These are phyloP conservation scores for Drosophila sproati DNA, from an alignment of 1,140 invertebrate genomes.

Conservation along the genomic window DNA sequence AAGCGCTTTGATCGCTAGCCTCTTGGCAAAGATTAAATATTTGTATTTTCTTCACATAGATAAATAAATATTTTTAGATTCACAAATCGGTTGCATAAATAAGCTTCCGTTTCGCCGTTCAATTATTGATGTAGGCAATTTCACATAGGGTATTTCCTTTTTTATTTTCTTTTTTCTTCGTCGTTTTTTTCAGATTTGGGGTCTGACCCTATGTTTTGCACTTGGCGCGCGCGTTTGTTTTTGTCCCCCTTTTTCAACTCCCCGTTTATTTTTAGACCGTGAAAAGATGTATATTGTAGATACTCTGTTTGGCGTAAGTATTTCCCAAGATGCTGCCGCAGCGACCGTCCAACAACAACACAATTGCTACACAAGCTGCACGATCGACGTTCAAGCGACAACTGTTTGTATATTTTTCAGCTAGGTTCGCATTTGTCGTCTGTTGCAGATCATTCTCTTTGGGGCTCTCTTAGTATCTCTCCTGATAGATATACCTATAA, in stretches of 20 bases:
- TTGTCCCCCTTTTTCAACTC: conserved; percentile 54
- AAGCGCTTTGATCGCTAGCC: conserved; percentile 43
- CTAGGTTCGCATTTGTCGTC: conserved; percentile 17
- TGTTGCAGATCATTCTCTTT: conserved; percentile 21
- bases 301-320: conserved; percentile 40
- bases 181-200: conserved; percentile 24
- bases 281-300: conserved; percentile 69
- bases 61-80: conserved; percentile 41
- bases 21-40: conserved; percentile 45
- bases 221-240: conserved; percentile 66
- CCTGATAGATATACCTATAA: not conserved
- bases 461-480: conserved; percentile 28
- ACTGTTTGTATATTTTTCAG: conserved; percentile 51
- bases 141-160: conserved; percentile 24
- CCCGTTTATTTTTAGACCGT: conserved; percentile 61
- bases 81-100: conserved; percentile 38
- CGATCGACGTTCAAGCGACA: conserved; percentile 70
- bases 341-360: conserved; percentile 3
- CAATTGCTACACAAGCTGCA: conserved; percentile 49
- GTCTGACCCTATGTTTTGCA: conserved; percentile 52
- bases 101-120: conserved; percentile 28
- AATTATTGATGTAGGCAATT: conserved; percentile 33
- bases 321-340: conserved; percentile 29
- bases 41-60: conserved; percentile 42
- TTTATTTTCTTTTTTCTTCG: conserved; percentile 25